These are phyloP conservation scores for Cyphomyrus discorhynchus DNA, from an alignment of 2,113 vertebrate species.

Conservation along the genomic window DNA sequence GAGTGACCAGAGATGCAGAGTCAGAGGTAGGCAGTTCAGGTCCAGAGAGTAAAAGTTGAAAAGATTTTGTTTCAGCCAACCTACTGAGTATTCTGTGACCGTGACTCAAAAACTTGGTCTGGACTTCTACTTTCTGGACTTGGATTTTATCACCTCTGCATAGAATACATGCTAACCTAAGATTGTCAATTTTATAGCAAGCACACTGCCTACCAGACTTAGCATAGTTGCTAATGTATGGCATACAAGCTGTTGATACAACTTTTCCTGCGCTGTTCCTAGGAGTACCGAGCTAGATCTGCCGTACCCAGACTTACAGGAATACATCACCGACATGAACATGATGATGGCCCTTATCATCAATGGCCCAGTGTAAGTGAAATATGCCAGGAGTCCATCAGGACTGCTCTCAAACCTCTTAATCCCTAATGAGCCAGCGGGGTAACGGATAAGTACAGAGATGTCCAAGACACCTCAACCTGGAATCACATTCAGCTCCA, in stretches of 20 bases:
- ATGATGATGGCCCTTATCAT: constrained; percentile 95
- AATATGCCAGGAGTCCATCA: background rate
- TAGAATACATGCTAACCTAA: background rate
- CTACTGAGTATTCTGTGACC: background rate
- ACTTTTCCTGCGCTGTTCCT: background rate
- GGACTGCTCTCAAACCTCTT: background rate
- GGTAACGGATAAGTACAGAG: background rate
- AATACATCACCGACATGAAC: constrained; percentile 92
- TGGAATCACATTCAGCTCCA: background rate
- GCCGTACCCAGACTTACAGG: constrained; percentile 82
- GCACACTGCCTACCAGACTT: background rate
- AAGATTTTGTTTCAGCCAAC: background rate
- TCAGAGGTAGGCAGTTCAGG: background rate
- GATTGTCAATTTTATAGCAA: background rate
- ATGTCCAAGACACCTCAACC: background rate
- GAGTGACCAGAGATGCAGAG: constrained; percentile 30
- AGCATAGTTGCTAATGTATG: background rate
- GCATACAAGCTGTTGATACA: background rate
- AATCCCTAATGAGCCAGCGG: background rate
- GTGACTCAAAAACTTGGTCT: background rate
- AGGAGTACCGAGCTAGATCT: constrained; percentile 82
- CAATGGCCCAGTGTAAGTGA: constrained; percentile 91
- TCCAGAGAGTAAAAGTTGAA: background rate
- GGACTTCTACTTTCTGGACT: background rate
- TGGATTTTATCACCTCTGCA: background rate